These are phyloP conservation scores for Scotopteryx bipunctaria DNA, from an alignment of 2,888 invertebrate genomes.

Conservation along the genomic window DNA sequence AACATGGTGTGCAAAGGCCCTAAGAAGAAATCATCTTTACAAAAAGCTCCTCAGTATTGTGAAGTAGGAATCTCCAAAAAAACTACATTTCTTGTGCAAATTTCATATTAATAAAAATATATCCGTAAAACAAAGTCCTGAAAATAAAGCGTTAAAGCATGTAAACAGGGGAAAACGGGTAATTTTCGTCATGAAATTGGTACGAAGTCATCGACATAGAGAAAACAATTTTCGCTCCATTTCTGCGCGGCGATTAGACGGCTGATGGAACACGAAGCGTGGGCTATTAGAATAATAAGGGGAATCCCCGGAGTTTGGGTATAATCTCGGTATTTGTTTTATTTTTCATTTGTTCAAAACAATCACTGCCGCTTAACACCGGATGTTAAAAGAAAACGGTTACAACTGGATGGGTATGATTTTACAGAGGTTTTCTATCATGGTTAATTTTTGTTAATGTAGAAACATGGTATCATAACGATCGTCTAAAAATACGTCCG, in stretches of 20 bases:
- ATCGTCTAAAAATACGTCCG: not conserved
- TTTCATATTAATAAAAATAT: no score
- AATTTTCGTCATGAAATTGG: constrained; percentile 17
- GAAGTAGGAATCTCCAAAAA: no score
- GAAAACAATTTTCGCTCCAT: constrained; percentile 34
- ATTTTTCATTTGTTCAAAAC: not conserved
- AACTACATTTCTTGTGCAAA: no score
- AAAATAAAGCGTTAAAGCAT: not conserved
- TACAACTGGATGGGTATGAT: no score
- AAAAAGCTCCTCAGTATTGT: no score
- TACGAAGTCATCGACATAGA: constrained; percentile 23
- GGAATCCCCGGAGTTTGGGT: not conserved
- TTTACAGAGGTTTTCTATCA: no score
- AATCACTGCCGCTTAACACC: not conserved
- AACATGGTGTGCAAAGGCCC: no score
- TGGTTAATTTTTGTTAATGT: no score
- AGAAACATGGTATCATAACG: no score
- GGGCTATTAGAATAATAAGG: constrained; percentile 8
- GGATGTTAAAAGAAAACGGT: no score
- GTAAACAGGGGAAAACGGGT: not conserved
- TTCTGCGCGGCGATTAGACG: constrained; percentile 16
- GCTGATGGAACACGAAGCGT: constrained; percentile 1
- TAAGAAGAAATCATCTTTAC: no score
- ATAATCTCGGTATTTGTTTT: not conserved
- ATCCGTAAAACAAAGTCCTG: not conserved